Evolutionary conservation across 2,797 vertebrate genomes (phyloP), one percentile per base, ranked within the genome.

Genomic region (Esox lucius): DNA sequence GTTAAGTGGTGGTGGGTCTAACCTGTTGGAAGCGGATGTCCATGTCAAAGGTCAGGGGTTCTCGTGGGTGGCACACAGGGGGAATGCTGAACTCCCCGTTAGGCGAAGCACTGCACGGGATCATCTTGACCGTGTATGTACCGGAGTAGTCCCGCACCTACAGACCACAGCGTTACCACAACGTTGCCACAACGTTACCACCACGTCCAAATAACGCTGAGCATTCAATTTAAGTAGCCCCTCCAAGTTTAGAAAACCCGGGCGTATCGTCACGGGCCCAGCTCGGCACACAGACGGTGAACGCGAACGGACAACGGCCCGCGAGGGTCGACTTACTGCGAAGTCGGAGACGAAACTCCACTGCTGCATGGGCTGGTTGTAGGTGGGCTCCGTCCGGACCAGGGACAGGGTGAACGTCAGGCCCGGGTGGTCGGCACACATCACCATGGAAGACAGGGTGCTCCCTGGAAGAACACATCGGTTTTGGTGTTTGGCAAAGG

Each of bases 11-110:
- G 28, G 12, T 2, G 56, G 5, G 35, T 24, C 84, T 80, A 71
- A 95, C 95, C 95, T 96, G 94, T 81, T 96, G 95, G 91, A 97
- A 96, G 80, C 94, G 94, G 84, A 96, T 95, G 87, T 95, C 94
- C 84, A 95, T 91, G 75, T 95, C 93, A 81, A 97, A 96, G 4
- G 89, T 94, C 53, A 95, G 88, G 0, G 94, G 93, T 77, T 96
- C 94, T 76, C 91, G 87, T 4, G 94, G 95, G 82, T 94, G 94
- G 86, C 95, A 96, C 75, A 94, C 90, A 5, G 94, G 89, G 75
- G 94, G 93, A 78, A 94, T 90, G 78, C 86, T 94, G 78, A 93
- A 95, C 90, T 94, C 93, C 64, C 94, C 94, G 42, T 89, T 92
- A 24, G 94, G 94, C 3, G 89, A 93, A n/a, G 95, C 93, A 9